phyloP scores from a whole-genome alignment of 2,797 vertebrate genomes.

The Malacoctenus gilli region DNA sequence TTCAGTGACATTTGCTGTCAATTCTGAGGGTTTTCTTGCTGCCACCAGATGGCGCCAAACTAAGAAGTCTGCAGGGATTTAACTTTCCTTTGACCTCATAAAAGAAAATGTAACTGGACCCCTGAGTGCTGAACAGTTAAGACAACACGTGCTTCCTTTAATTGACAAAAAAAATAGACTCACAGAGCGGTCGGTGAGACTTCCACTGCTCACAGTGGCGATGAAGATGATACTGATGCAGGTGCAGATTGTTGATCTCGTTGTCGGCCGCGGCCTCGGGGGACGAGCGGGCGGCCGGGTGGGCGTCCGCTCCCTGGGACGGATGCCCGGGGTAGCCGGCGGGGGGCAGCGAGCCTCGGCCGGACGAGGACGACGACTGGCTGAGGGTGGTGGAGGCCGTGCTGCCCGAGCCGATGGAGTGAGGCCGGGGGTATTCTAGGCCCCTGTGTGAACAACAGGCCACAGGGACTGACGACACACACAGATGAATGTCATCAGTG shows the following conservation, averaged over 20 bases:
- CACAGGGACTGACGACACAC: slow-evolving; percentile 77
- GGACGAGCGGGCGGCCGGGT: slow-evolving; percentile 40
- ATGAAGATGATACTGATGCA: slow-evolving; percentile 61
- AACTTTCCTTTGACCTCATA: too few relatives aligned
- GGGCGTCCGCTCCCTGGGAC: slow-evolving; percentile 45
- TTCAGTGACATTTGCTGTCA: not conserved
- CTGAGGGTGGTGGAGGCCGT: slow-evolving; percentile 77
- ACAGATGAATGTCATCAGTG: slow-evolving; percentile 55
- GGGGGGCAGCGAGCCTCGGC: slow-evolving; percentile 79
- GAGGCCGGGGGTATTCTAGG: slow-evolving; percentile 73
- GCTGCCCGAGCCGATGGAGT: slow-evolving; percentile 81
- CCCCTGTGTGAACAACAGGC: slow-evolving; percentile 77
- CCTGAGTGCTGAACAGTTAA: too few relatives aligned
- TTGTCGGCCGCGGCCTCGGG: slow-evolving; percentile 66
- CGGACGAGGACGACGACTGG: slow-evolving; percentile 85
- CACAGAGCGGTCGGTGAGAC: slow-evolving; percentile 54
- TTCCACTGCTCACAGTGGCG: slow-evolving; percentile 65
- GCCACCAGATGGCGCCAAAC: too few relatives aligned
- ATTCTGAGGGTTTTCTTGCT: not conserved
- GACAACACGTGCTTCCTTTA: too few relatives aligned
- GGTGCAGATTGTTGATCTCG: slow-evolving; percentile 61
- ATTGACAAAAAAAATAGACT: slow-evolving; percentile 28
- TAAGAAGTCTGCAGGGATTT: too few relatives aligned
- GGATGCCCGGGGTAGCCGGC: slow-evolving; percentile 65
- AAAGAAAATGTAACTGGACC: too few relatives aligned